Percentiles rank a stretch among this genome's conserved stretches.
These are phyloP conservation scores for Laspeyria flexula DNA, from an alignment of 2,888 invertebrate genomes.

Conservation along the genomic window DNA sequence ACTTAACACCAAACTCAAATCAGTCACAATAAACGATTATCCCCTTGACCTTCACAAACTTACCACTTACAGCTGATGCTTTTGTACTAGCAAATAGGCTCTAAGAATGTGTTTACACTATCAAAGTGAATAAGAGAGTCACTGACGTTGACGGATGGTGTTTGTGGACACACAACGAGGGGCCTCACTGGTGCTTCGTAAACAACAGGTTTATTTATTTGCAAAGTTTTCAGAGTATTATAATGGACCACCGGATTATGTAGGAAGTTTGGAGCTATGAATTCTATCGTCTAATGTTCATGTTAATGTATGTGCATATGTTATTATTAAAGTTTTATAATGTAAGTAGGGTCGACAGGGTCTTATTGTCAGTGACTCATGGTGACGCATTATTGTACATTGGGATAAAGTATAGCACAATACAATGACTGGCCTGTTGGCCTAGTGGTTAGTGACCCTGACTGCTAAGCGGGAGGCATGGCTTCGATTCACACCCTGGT, in stretches of 20 bases:
- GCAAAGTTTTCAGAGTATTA: constrained; percentile 44
- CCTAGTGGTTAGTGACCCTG: too few species aligned
- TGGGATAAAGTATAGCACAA: too few species aligned
- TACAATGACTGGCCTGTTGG: too few species aligned
- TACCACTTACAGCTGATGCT: constrained; percentile 19
- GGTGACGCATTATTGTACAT: too few species aligned
- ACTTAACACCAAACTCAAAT: constrained; percentile 17
- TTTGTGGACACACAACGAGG: constrained; percentile 52
- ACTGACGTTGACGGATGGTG: constrained; percentile 68
- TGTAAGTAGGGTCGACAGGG: too few species aligned
- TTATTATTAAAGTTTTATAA: not conserved
- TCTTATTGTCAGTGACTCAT: too few species aligned
- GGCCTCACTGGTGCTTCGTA: constrained; percentile 32
- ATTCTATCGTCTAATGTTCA: constrained; percentile 12
- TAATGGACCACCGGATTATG: constrained; percentile 10
- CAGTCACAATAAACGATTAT: constrained; percentile 34
- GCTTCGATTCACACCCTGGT: too few species aligned
- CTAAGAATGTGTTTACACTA: constrained; percentile 60
- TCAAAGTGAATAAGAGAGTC: constrained; percentile 59
- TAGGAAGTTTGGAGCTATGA: constrained; percentile 17
- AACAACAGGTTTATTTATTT: constrained; percentile 55
- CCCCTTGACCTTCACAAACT: constrained; percentile 14
- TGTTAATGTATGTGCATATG: constrained; percentile 1
- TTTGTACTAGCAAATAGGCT: constrained; percentile 50
- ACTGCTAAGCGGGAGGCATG: too few species aligned